Evolutionary conservation across 2,113 vertebrate species (phyloP).

Genomic region (Polypterus senegalus): DNA sequence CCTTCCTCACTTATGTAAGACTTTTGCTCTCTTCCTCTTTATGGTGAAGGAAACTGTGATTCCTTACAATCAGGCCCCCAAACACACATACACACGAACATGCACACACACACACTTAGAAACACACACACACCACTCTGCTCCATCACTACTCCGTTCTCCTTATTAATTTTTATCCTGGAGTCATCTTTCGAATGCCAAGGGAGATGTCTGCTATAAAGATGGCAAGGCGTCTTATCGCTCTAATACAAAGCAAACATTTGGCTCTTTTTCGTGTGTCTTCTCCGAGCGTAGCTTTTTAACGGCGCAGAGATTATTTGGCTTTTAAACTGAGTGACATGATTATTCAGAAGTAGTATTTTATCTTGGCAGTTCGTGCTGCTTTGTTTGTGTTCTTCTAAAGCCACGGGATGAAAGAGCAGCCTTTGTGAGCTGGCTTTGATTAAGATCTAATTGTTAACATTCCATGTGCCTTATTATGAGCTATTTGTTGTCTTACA

Average conservation of each 20-base stretch:
- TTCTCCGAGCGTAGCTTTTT: slow-evolving; percentile 22
- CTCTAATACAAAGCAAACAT: slow-evolving; percentile 45
- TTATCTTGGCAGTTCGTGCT: slow-evolving; percentile 50
- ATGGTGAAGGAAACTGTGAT: too few species aligned
- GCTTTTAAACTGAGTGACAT: slow-evolving; percentile 42
- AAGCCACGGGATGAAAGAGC: slow-evolving; percentile 76
- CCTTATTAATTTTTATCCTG: slow-evolving; percentile 8
- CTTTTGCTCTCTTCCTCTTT: too few species aligned
- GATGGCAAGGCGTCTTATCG: slow-evolving; percentile 29
- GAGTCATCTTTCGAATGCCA: slow-evolving; percentile 21
- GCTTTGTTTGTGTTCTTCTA: slow-evolving; percentile 84
- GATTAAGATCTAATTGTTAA: slow-evolving; percentile 87
- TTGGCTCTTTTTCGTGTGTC: slow-evolving; percentile 30
- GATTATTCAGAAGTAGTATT: slow-evolving; percentile 43
- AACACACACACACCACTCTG: too few species aligned
- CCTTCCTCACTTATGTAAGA: too few species aligned
- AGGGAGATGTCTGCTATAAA: slow-evolving; percentile 19
- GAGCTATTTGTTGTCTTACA: slow-evolving; percentile 32
- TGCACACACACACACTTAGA: too few species aligned
- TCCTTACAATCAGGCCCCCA: too few species aligned
- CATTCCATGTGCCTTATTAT: slow-evolving; percentile 49
- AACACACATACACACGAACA: too few species aligned
- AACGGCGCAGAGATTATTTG: slow-evolving; percentile 25
- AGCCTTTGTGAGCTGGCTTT: slow-evolving; percentile 67
- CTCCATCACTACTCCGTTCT: too few species aligned